phyloP scores from a whole-genome alignment of 2,797 vertebrate species.

The Chelon labrosus region DNA sequence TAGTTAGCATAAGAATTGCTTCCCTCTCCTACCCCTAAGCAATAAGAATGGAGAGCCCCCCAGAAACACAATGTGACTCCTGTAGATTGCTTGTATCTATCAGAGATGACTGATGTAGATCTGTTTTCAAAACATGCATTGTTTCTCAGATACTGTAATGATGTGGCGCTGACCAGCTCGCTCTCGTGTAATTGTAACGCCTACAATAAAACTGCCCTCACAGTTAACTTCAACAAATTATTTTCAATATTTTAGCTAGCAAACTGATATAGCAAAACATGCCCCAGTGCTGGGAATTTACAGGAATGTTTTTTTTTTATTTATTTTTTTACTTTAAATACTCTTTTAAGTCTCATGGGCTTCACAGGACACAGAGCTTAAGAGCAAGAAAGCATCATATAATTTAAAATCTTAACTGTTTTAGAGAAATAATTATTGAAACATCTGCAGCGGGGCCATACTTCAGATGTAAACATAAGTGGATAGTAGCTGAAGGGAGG shows the following conservation, averaged over 20 bases:
- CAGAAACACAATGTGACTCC: constrained; percentile 71
- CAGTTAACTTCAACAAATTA: background rate
- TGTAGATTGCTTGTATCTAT: constrained; percentile 82
- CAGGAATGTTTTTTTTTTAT: no score
- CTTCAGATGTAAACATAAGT: constrained; percentile 16
- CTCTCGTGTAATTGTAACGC: background rate
- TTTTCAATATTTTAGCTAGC: background rate
- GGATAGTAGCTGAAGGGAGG: constrained; percentile 11
- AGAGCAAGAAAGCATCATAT: no score
- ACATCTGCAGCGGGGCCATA: background rate
- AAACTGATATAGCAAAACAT: background rate
- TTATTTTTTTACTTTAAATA: background rate
- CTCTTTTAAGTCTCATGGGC: background rate
- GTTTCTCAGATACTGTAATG: constrained; percentile 54
- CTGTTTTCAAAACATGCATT: constrained; percentile 82
- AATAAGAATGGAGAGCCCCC: constrained; percentile 55
- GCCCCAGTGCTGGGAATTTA: background rate
- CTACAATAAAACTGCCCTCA: background rate
- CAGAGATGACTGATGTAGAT: constrained; percentile 81
- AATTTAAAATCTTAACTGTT: no score
- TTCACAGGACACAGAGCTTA: background rate
- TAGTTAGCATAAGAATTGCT: constrained; percentile 81
- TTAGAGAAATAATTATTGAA: no score
- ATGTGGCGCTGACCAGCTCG: constrained; percentile 9
- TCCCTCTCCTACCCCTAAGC: constrained; percentile 51